Conservation (phyloP, 2,888 invertebrate species). For the Alentia gelatinosa region DNA sequence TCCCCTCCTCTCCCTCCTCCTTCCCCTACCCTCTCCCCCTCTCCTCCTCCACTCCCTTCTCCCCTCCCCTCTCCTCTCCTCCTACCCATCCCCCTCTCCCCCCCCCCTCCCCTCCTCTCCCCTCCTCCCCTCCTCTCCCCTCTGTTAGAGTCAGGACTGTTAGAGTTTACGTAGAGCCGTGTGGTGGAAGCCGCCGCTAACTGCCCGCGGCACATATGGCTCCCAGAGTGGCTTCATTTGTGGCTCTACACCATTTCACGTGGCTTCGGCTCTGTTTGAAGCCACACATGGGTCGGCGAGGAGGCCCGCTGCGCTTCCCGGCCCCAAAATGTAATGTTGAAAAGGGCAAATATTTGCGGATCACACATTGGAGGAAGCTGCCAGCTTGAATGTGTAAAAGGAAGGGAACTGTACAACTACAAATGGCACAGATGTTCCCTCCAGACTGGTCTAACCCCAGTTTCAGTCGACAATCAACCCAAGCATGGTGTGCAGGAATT, state of each 20-base stretch:
- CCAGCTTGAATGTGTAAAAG: not conserved
- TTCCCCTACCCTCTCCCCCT: too few relatives aligned
- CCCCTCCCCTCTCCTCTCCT: not conserved
- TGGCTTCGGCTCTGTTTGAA: not conserved
- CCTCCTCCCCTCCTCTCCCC: too few relatives aligned
- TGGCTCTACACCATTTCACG: not conserved
- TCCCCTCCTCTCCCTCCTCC: not conserved
- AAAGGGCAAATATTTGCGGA: conserved; percentile 16
- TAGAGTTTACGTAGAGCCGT: too few relatives aligned
- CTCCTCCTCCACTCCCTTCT: too few relatives aligned
- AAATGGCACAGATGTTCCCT: not conserved
- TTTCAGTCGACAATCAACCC: too few relatives aligned
- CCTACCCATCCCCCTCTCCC: not conserved
- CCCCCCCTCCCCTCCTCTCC: too few relatives aligned
- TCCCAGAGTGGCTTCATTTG: not conserved
- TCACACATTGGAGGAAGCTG: not conserved
- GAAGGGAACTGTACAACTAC: not conserved
- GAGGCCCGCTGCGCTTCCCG: not conserved
- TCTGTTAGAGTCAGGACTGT: too few relatives aligned
- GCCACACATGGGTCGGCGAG: not conserved
- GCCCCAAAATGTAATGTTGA: not conserved
- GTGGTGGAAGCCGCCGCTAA: not conserved
- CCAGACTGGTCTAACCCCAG: too few relatives aligned
- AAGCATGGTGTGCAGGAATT: too few relatives aligned
- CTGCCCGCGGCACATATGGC: not conserved